Evolutionary conservation across 2,888 invertebrate genomes (phyloP).

Genomic region (Agonopterix heracliana): DNA sequence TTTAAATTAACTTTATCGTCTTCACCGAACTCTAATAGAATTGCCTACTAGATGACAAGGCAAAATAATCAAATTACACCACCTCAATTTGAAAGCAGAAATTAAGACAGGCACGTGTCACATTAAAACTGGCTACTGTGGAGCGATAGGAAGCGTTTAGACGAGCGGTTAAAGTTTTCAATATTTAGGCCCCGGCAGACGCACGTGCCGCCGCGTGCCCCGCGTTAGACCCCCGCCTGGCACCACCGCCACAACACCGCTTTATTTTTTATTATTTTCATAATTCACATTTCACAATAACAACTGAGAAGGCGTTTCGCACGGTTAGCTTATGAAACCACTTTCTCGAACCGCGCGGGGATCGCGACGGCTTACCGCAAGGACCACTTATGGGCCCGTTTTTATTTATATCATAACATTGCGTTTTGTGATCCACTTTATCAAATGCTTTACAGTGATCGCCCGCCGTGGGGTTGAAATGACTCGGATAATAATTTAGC

Average conservation of each 20-base stretch:
- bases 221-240: slow-evolving; percentile 60
- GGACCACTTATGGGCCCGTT: slow-evolving; percentile 64
- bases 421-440: slow-evolving; percentile 74
- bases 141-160: slow-evolving; percentile 22
- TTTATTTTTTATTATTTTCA: slow-evolving; percentile 75
- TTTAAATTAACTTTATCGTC: no score
- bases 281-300: slow-evolving; percentile 75
- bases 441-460: slow-evolving; percentile 70
- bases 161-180: slow-evolving; percentile 68
- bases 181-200: slow-evolving; percentile 46
- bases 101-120: slow-evolving; percentile 65
- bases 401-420: slow-evolving; percentile 66
- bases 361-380: slow-evolving; percentile 57
- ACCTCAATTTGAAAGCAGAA: slow-evolving; percentile 49
- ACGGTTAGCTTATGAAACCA: slow-evolving; percentile 72
- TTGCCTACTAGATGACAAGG: background rate
- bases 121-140: slow-evolving; percentile 37
- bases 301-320: slow-evolving; percentile 74
- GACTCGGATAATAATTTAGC: slow-evolving; percentile 66
- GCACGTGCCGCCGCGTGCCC: slow-evolving; percentile 68
- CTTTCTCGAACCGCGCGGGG: slow-evolving; percentile 40
- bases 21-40: no score
- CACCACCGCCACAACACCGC: slow-evolving; percentile 23
- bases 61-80: slow-evolving; percentile 46
- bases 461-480: slow-evolving; percentile 57